Percentiles rank a stretch among this genome's conserved stretches.
Conservation (phyloP, 2,888 invertebrate species). For the Hyposoter dolosus region DNA sequence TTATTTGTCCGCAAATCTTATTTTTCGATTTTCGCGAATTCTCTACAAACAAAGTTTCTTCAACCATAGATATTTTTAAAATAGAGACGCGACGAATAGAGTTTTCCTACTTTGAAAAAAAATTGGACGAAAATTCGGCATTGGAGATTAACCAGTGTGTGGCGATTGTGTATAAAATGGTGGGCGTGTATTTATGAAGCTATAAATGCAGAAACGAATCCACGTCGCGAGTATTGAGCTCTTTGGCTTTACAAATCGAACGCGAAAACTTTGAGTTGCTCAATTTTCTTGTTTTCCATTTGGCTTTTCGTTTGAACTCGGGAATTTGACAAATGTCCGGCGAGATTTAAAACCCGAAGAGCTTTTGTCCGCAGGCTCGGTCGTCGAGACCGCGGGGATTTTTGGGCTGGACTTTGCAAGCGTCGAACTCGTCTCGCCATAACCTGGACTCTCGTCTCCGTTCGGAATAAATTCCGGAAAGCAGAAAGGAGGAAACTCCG, state of each 20-base stretch:
- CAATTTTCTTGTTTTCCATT: background rate
- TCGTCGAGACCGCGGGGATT: conserved; percentile 46
- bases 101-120: background rate
- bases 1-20: too few species aligned
- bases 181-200: conserved; percentile 67
- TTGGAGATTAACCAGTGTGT: conserved; percentile 65
- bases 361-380: conserved; percentile 37
- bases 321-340: background rate
- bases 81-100: too few species aligned
- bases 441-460: conserved; percentile 64
- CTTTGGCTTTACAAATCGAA: conserved; percentile 35
- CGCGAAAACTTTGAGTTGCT: conserved; percentile 6
- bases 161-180: conserved; percentile 67
- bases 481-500: conserved; percentile 16
- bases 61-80: too few species aligned
- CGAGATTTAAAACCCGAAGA: conserved; percentile 56
- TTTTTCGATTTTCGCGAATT: too few species aligned
- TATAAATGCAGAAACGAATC: conserved; percentile 59
- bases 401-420: conserved; percentile 41
- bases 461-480: conserved; percentile 43
- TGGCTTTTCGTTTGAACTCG: background rate
- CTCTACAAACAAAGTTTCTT: too few species aligned
- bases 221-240: conserved; percentile 55
- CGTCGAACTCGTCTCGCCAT: conserved; percentile 53
- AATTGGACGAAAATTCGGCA: conserved; percentile 41